phyloP scores from a whole-genome alignment of 2,113 vertebrate genomes.

The Grammatotria lemairii region DNA sequence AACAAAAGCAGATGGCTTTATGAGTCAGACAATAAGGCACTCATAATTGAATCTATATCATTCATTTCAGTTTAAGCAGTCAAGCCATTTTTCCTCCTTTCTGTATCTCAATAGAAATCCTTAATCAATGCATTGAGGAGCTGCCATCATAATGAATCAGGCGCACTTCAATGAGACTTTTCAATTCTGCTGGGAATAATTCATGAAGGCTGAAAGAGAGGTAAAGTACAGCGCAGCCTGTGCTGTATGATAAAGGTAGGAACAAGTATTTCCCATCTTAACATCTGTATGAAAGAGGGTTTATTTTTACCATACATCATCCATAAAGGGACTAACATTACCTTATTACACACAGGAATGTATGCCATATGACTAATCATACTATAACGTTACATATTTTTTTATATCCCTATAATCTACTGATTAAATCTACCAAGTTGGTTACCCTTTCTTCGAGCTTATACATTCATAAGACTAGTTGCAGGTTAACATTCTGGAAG shows the following conservation, averaged over 20 bases:
- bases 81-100: neutral
- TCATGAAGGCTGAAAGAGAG: neutral
- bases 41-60: constrained; percentile 44
- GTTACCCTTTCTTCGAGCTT: neutral
- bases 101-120: constrained; percentile 12
- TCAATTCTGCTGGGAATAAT: neutral
- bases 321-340: neutral
- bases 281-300: neutral
- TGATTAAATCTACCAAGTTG: neutral
- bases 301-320: neutral
- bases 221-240: neutral
- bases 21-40: constrained; percentile 52
- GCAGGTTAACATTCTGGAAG: neutral
- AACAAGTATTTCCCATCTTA: neutral
- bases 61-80: constrained; percentile 27
- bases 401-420: neutral
- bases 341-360: neutral
- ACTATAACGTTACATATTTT: neutral
- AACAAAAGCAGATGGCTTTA: constrained; percentile 68
- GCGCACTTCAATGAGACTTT: constrained; percentile 21
- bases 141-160: constrained; percentile 26
- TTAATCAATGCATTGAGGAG: constrained; percentile 1
- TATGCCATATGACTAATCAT: neutral
- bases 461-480: neutral
- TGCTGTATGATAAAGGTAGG: neutral